Evolutionary conservation across 92 coral and sea anemone species (phyloP).

Genomic region (Epizoanthus scotinus): DNA sequence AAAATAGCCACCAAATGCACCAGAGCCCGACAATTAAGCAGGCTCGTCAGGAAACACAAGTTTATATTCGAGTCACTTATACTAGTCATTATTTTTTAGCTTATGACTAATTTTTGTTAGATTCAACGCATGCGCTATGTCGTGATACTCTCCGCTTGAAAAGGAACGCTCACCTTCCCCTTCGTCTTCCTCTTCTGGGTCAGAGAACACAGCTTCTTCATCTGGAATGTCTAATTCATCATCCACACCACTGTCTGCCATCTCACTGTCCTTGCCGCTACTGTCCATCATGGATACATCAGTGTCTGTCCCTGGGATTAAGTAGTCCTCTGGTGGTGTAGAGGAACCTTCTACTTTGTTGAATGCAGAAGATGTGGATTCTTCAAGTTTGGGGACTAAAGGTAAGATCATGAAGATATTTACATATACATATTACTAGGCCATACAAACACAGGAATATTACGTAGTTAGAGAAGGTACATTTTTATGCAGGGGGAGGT

Average conservation of each 20-base stretch:
- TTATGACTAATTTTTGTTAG: no score
- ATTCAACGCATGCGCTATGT: no score
- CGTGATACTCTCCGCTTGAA: no score
- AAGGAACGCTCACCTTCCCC: slow-evolving; percentile 67
- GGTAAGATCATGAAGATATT: not conserved
- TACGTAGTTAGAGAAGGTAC: no score
- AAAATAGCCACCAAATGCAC: no score
- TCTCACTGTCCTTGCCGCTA: slow-evolving; percentile 55
- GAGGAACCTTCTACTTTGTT: slow-evolving; percentile 71
- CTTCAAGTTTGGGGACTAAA: slow-evolving; percentile 73
- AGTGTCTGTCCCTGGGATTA: slow-evolving; percentile 50
- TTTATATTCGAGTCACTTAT: no score
- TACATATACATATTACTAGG: not conserved
- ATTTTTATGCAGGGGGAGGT: no score
- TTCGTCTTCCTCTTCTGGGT: slow-evolving; percentile 95
- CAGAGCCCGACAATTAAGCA: no score
- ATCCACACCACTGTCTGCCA: slow-evolving; percentile 85
- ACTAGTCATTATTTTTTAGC: no score
- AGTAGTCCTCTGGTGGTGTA: slow-evolving; percentile 37
- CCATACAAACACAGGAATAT: no score
- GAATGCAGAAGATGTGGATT: slow-evolving; percentile 69
- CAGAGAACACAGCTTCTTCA: slow-evolving; percentile 97
- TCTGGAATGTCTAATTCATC: slow-evolving; percentile 84
- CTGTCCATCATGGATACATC: slow-evolving; percentile 48
- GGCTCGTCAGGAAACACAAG: no score